Base-by-base conservation (phyloP, 2,888 invertebrate species). In the Abrostola tripartita region DNA sequence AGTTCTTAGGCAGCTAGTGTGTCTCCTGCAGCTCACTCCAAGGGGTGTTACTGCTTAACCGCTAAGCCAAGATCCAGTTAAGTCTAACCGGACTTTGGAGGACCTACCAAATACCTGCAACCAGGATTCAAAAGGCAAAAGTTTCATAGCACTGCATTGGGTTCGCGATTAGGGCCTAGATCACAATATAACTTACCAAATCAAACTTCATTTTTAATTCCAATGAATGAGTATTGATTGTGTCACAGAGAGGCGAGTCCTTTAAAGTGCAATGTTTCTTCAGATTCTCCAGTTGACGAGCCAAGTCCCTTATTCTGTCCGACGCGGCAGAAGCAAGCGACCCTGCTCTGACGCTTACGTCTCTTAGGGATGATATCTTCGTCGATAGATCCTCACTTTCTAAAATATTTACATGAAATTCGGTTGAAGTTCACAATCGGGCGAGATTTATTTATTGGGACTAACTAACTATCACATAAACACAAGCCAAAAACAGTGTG, bases 201-300 rank as follows among this genome's bases (percentile, higher is more conserved):
- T 96, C 96, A 74, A 96, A 95, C 53, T 95, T 94, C 81, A 96
- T 95, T 63, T 95, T 94, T 64, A 97, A 92, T 72, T 96, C 96
- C 74, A 97, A 95, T 47, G 96, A 96, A 70, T 96, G 94, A 58
- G 97, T 95, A 84, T 97, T 96, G 74, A 98, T 92, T 11, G 97
- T 97, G 75, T 97, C 97, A 87, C 97, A 98, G 0, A 98, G 95
- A 50, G 96, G 95, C 37, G 96, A 95, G 90, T 97, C 97, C 80
- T 96, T 96, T 60, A 94, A 90, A 54, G 95, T 93, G 86, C 98
- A 98, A 81, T 96, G 96, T 77, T 96, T 96, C 84, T 95, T 94
- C 47, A 95, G 87, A 52, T 92, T 90, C 62, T 96, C 95, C 57
- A 97, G 88, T 75, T 96, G 96, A 14, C 94, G 92, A 5, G 95